A percentile compares a stretch with the other conserved stretches of the same genome.
Conservation (phyloP, 1,140 invertebrate species). For the Heliconius melpomene region DNA sequence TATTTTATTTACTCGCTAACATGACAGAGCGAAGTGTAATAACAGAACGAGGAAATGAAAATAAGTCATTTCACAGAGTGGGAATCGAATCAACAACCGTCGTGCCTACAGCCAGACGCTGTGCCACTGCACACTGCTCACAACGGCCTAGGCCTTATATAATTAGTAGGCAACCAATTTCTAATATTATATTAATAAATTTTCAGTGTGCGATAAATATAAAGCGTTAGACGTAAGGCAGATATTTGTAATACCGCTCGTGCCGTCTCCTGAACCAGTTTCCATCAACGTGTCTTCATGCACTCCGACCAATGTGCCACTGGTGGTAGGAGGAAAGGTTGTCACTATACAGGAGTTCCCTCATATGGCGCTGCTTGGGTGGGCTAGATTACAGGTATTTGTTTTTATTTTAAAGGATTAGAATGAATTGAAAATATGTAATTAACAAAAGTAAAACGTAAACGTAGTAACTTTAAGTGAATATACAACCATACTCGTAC, state of each 20-base stretch:
- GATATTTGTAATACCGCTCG: constrained; percentile 56
- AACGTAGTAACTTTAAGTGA: no score
- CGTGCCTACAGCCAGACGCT: no score
- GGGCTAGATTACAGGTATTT: constrained; percentile 51
- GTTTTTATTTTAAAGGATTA: background rate
- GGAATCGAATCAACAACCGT: no score
- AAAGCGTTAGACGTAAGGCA: constrained; percentile 53
- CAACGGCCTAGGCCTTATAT: no score
- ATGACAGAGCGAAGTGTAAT: no score
- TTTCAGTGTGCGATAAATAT: constrained; percentile 71
- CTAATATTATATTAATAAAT: no score
- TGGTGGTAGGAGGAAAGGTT: constrained; percentile 64
- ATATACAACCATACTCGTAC: no score
- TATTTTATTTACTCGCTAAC: no score
- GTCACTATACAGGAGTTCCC: constrained; percentile 62
- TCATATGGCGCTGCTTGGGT: constrained; percentile 66
- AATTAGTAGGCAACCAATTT: no score
- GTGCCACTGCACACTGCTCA: no score
- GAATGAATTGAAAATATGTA: background rate
- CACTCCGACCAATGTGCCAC: constrained; percentile 49
- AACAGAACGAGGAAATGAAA: no score
- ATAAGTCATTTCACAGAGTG: no score
- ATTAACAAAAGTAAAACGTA: background rate
- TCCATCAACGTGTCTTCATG: constrained; percentile 58
- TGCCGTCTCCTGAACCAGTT: constrained; percentile 56